phyloP scores from a whole-genome alignment of 2,113 vertebrate genomes.

The Tetrax tetrax region DNA sequence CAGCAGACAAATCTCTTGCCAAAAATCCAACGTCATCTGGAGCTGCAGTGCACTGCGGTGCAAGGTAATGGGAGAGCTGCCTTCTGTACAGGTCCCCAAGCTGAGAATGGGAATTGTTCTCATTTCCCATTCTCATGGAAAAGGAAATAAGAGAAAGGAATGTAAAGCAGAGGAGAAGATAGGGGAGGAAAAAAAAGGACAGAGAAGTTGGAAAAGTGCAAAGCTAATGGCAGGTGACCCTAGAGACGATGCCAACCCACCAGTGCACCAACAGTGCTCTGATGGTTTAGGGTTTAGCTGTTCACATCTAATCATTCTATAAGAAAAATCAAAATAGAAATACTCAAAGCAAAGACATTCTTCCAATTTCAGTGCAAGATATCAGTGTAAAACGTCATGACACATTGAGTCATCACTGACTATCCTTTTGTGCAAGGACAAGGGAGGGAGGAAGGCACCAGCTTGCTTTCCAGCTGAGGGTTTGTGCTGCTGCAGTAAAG shows the following conservation, averaged over 20 bases:
- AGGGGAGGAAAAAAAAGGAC: no score
- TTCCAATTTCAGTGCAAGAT: neutral
- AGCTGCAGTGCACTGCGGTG: neutral
- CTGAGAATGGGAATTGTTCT: neutral
- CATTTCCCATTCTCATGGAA: neutral
- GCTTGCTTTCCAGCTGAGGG: neutral
- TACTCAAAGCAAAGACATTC: neutral
- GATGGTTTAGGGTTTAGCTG: neutral
- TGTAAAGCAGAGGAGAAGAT: neutral
- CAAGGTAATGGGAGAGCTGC: neutral
- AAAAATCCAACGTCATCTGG: neutral
- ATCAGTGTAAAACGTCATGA: neutral
- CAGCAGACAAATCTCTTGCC: neutral
- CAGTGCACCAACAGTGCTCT: neutral
- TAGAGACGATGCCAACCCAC: neutral
- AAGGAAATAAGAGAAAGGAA: neutral
- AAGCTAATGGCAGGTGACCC: neutral
- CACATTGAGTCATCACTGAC: neutral
- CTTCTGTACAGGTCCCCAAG: neutral
- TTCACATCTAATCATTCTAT: neutral
- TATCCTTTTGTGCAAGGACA: neutral
- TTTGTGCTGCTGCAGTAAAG: neutral
- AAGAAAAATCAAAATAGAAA: neutral
- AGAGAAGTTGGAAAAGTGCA: neutral
- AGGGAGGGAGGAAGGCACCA: neutral